Evolutionary conservation across 2,113 vertebrate genomes (phyloP), one percentile per base, ranked within the genome.

Genomic region (Nanorana parkeri): DNA sequence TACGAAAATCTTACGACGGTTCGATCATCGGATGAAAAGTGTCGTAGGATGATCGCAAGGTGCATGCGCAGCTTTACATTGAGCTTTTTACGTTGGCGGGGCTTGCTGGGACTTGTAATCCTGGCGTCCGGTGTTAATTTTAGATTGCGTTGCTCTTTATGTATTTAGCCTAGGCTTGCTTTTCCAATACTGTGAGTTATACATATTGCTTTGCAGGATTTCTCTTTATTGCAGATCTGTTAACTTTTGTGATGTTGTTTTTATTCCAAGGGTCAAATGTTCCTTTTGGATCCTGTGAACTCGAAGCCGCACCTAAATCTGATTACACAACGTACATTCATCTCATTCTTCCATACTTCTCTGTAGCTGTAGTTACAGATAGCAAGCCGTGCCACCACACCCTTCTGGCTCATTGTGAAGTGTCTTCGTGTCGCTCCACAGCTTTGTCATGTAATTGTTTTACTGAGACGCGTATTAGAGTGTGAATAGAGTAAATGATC

Each of bases 271-370:
- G 56, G 68, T 72, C 47, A 81, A 81, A 73, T 36, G 69, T 55
- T 69, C 21, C 15, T 32, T 32, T 32, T 66, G 79, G 69, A 64
- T 64, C 5, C 56, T 16, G 24, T 56, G 60, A 2, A 64, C 60
- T 64, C 29, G 58, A 55, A 32, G 71, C 79, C 79, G 56, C 79
- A 81, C 79, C 79, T 81, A 72, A 80, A 81, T 60, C n/a, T 10
- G 20, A 29, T 81, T 72, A 61, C 66, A 81, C 51, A 54, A 26
- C 36, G 68, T 66, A 66, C 58, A 69, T 58, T 69, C 51, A 69
- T 79, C 54, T 80, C 78, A 63, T 81, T 64, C 68, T 58, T 81
- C 24, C 36, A 61, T 58, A 72, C 55, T 60, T 21, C 17, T 68
- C 26, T 66, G 52, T 24, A 47, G 76, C 20, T 80, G 2, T 60